Evolutionary conservation across 2,797 vertebrate genomes (phyloP).

Genomic region (Triplophysa bombifrons): DNA sequence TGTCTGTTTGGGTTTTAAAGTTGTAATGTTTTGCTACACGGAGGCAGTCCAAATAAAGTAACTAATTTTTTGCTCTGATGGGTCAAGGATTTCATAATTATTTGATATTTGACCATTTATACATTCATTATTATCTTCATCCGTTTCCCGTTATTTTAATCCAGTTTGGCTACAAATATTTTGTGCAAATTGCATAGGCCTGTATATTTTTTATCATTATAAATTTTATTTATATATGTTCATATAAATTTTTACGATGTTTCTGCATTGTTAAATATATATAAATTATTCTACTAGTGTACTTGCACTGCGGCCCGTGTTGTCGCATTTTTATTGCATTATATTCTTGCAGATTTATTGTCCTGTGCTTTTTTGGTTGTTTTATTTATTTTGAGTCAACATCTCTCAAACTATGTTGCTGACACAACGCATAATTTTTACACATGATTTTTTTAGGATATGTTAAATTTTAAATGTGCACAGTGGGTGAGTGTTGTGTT

Average conservation of each 20-base stretch:
- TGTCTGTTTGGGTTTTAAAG: neutral
- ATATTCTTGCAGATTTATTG: neutral
- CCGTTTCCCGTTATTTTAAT: neutral
- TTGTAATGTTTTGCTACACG: neutral
- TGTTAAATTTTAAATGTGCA: neutral
- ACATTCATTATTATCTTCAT: neutral
- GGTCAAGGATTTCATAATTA: neutral
- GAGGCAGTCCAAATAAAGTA: neutral
- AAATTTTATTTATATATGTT: too few species aligned
- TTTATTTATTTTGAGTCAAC: neutral
- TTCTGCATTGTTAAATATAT: too few species aligned
- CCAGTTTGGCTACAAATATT: too few species aligned
- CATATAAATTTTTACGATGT: too few species aligned
- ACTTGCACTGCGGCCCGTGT: neutral
- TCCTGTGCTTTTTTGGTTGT: neutral
- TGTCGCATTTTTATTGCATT: too few species aligned
- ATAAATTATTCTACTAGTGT: neutral
- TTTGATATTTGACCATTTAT: conserved; percentile 22
- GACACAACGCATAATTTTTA: neutral
- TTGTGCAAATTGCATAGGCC: too few species aligned
- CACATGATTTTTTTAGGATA: too few species aligned
- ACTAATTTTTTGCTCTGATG: neutral
- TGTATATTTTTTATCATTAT: too few species aligned
- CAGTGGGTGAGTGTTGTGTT: conserved; percentile 16
- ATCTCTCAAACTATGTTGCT: neutral